A percentile compares a stretch with the other conserved stretches of the same genome.
These are phyloP conservation scores for Aphidoletes aphidimyza DNA, from an alignment of 2,888 invertebrate species.

Conservation along the genomic window DNA sequence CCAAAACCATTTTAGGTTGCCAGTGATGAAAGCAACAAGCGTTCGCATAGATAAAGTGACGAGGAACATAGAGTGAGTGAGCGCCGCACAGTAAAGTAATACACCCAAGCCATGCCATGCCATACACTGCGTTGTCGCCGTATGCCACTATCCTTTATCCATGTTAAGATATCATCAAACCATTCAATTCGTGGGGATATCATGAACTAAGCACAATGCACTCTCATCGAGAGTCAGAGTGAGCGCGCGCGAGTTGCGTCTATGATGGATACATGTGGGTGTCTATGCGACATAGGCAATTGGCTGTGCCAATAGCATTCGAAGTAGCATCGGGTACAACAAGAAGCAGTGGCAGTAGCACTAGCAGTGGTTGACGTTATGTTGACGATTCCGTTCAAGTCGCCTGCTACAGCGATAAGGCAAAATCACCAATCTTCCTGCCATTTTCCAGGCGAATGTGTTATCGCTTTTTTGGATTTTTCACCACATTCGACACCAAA, in stretches of 20 bases:
- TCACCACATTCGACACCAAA: not conserved
- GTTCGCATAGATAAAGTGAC: too few species aligned
- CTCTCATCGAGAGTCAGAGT: too few species aligned
- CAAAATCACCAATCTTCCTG: not conserved
- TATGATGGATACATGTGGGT: slow-evolving; percentile 36
- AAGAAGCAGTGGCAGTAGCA: not conserved
- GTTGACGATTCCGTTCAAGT: not conserved
- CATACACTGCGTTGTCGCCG: not conserved
- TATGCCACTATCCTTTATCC: not conserved
- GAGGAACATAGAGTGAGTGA: not conserved
- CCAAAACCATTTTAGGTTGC: too few species aligned
- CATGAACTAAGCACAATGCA: slow-evolving; percentile 20
- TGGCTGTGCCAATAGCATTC: slow-evolving; percentile 11
- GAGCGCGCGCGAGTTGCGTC: slow-evolving; percentile 4
- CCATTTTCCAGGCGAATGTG: not conserved
- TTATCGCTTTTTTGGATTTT: slow-evolving; percentile 37
- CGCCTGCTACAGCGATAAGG: not conserved
- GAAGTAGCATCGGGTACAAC: too few species aligned
- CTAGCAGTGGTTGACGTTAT: not conserved
- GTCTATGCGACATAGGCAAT: slow-evolving; percentile 18
- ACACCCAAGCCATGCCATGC: not conserved
- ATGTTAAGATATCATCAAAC: not conserved
- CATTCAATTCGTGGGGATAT: not conserved
- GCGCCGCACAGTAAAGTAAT: not conserved
- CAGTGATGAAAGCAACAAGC: too few species aligned